Percentiles rank a stretch among this genome's conserved stretches.
Conservation (phyloP, 2,113 vertebrate species). For the Gobio gobio region DNA sequence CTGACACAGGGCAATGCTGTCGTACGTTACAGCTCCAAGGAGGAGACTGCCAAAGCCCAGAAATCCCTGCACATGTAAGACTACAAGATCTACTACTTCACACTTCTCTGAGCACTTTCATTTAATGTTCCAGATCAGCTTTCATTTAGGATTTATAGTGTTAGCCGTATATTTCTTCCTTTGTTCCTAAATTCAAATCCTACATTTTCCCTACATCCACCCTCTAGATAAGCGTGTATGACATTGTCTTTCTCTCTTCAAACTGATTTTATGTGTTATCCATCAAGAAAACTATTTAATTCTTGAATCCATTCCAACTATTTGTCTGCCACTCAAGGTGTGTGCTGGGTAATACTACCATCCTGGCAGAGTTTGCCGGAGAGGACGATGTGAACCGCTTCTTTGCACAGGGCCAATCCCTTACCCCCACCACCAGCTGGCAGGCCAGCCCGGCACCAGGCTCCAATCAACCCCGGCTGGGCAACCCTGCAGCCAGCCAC, state of each 20-base stretch:
- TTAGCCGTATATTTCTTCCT: background rate
- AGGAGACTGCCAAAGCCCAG: slow-evolving; percentile 96
- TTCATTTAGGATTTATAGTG: background rate
- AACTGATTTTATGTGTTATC: background rate
- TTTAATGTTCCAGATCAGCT: background rate
- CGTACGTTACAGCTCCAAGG: slow-evolving; percentile 99
- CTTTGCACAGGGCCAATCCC: slow-evolving; percentile 75
- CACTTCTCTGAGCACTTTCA: background rate
- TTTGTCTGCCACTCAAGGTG: slow-evolving; percentile 78
- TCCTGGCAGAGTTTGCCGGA: slow-evolving; percentile 96
- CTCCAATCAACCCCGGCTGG: slow-evolving; percentile 85
- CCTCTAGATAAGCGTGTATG: background rate
- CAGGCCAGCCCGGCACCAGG: slow-evolving; percentile 83
- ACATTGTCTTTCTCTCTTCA: background rate
- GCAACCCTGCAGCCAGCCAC: slow-evolving; percentile 81
- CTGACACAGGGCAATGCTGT: slow-evolving; percentile 97
- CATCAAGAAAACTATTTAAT: background rate
- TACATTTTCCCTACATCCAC: background rate
- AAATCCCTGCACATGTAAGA: slow-evolving; percentile 98
- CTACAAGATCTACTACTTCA: background rate
- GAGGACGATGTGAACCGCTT: slow-evolving; percentile 93
- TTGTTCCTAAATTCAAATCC: background rate
- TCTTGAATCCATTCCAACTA: background rate
- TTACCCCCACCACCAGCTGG: slow-evolving; percentile 94
- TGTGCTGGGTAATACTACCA: slow-evolving; percentile 98